Evolutionary conservation across 1,140 invertebrate species (phyloP).

Genomic region (Drosophila pruinosa): DNA sequence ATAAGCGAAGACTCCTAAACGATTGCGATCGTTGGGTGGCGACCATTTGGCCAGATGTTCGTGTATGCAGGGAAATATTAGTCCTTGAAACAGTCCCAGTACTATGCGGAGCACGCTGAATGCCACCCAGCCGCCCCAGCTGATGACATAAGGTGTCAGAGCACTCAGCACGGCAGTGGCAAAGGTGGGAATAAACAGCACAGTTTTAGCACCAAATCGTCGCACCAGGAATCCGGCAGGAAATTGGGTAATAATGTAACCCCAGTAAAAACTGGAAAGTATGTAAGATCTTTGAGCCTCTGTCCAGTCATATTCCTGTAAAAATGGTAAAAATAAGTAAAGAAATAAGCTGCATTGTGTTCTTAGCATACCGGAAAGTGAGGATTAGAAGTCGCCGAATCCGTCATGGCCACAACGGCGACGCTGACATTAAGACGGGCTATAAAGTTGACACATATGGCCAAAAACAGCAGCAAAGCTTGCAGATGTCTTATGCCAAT

Average conservation of each 20-base stretch:
- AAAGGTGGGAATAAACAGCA: conserved; percentile 85
- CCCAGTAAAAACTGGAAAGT: conserved; percentile 88
- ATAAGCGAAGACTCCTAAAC: conserved; percentile 85
- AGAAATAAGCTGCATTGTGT: neutral
- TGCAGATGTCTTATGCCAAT: conserved; percentile 87
- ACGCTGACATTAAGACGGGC: conserved; percentile 87
- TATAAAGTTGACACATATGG: conserved; percentile 85
- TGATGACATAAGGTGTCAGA: conserved; percentile 79
- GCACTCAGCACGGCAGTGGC: conserved; percentile 81
- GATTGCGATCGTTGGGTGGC: conserved; percentile 85
- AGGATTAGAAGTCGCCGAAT: conserved; percentile 69
- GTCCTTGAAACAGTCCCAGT: conserved; percentile 91
- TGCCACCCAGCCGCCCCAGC: conserved; percentile 85
- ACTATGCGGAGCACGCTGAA: conserved; percentile 86
- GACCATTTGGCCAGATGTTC: conserved; percentile 83
- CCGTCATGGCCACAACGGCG: conserved; percentile 89
- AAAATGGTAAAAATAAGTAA: neutral
- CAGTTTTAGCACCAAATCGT: conserved; percentile 86
- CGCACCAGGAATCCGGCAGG: conserved; percentile 88
- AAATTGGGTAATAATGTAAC: conserved; percentile 84
- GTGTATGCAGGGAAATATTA: conserved; percentile 91
- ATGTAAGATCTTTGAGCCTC: conserved; percentile 83
- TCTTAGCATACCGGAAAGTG: conserved; percentile 69
- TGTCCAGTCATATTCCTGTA: conserved; percentile 83
- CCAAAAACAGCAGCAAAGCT: conserved; percentile 86